A percentile compares a stretch with the other conserved stretches of the same genome.
These are phyloP conservation scores for Sinopyrophorus schimmeli DNA, from an alignment of 2,888 invertebrate species.

Conservation along the genomic window DNA sequence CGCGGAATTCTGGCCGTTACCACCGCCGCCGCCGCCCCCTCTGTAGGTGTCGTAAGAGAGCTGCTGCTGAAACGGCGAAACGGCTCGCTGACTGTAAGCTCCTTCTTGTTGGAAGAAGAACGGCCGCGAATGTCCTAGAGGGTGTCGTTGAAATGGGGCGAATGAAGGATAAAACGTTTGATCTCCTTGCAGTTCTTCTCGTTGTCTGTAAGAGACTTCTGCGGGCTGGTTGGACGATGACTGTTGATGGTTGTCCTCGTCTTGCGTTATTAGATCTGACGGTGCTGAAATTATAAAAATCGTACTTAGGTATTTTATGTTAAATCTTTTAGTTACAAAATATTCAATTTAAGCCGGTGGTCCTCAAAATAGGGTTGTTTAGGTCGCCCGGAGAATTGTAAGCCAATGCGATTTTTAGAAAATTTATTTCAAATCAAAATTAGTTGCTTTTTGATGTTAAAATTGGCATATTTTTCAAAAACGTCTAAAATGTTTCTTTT, in stretches of 20 bases:
- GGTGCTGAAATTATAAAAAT: too few relatives aligned
- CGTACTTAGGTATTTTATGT: too few relatives aligned
- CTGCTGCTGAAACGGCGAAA: conserved; percentile 45
- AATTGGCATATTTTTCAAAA: too few relatives aligned
- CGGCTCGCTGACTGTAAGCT: conserved; percentile 63
- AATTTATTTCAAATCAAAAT: too few relatives aligned
- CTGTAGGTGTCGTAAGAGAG: conserved; percentile 46
- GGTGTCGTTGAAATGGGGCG: conserved; percentile 57
- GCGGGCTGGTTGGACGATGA: conserved; percentile 47
- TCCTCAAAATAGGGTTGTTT: too few relatives aligned
- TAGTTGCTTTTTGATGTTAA: too few relatives aligned
- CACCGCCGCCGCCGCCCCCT: conserved; percentile 35
- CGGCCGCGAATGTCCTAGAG: conserved; percentile 65
- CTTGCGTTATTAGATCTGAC: too few relatives aligned
- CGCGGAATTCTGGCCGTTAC: conserved; percentile 23
- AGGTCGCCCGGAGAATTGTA: too few relatives aligned
- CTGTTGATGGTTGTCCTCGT: conserved; percentile 57
- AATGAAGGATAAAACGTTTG: conserved; percentile 81
- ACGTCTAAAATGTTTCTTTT: too few relatives aligned
- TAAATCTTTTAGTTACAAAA: too few relatives aligned
- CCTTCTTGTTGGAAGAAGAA: conserved; percentile 64
- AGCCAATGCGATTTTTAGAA: too few relatives aligned
- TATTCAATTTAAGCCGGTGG: too few relatives aligned
- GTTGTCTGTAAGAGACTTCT: conserved; percentile 20
- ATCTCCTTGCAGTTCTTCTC: conserved; percentile 57